Conservation (phyloP, 2,888 invertebrate species). For the Hirtodrosophila histrioides region DNA sequence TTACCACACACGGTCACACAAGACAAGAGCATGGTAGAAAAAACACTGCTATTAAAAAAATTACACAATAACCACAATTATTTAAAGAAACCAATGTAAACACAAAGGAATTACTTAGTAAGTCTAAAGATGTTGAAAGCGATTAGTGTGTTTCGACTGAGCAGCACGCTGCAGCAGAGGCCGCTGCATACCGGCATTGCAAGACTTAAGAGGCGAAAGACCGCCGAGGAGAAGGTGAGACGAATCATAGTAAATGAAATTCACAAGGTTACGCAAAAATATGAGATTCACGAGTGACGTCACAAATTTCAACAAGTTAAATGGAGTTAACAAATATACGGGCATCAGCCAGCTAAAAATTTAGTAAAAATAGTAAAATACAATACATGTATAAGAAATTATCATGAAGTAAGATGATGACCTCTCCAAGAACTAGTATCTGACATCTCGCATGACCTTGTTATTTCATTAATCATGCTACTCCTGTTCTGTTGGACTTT, state of each 20-base stretch:
- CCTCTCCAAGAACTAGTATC: too few relatives aligned
- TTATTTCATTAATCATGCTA: too few relatives aligned
- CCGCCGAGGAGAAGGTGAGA: slow-evolving; percentile 87
- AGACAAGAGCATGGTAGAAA: background rate
- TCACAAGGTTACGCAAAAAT: slow-evolving; percentile 13
- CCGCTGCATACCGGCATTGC: slow-evolving; percentile 70
- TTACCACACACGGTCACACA: slow-evolving; percentile 24
- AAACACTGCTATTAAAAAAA: slow-evolving; percentile 17
- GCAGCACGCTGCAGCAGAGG: slow-evolving; percentile 19
- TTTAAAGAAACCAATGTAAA: slow-evolving; percentile 17
- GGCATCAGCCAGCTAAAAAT: too few relatives aligned
- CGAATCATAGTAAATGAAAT: background rate
- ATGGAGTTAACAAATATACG: too few relatives aligned
- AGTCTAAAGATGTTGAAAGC: slow-evolving; percentile 45
- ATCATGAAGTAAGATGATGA: too few relatives aligned
- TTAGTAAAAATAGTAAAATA: too few relatives aligned
- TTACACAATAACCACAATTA: slow-evolving; percentile 45
- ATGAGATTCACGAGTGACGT: slow-evolving; percentile 15
- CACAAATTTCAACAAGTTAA: slow-evolving; percentile 19
- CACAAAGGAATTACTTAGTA: background rate
- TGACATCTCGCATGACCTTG: too few relatives aligned
- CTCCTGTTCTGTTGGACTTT: background rate
- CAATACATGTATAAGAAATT: too few relatives aligned
- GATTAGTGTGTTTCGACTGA: slow-evolving; percentile 26
- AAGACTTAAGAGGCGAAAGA: slow-evolving; percentile 87